Base-by-base conservation (phyloP, 2,797 vertebrate species). In the Ptychadena robeensis region DNA sequence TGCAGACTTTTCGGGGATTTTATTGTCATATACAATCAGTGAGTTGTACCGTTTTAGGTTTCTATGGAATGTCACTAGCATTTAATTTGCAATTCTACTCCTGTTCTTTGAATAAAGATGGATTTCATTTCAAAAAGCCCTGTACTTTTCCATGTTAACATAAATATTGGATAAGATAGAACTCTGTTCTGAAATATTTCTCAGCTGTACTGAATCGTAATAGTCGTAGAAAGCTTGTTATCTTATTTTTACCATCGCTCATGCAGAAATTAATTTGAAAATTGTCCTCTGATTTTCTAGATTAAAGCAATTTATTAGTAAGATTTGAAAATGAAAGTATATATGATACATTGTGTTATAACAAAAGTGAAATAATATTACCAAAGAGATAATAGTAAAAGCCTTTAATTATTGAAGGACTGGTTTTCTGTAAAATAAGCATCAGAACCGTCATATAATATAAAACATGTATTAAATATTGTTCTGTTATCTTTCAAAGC, bases 71-170 rank as follows among this genome's bases (percentile, higher is more conserved):
- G 75, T 75, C 70, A 75, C 48, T 80, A 35, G 48, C 34, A 38
- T 57, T 85, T 80, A 65, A 85, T 81, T 81, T 85, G 64, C 83
- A 85, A 76, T 81, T 85, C 78, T 71, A 35, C 72, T 76, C 66
- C 53, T 70, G 65, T 64, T 85, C 48, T 67, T 75, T 73, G 66
- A 81, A 85, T 80, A 76, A 85, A 85, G 72, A 80, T 85, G 78
- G 78, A 80, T 80, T 85, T 81, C 57, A 84, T 80, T 80, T 61
- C 35, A 84, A 69, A 73, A 72, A 74, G 73, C 37, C 78, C 66
- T 69, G 64, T 80, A 44, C 57, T 53, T 78, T 69, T 77, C 74
- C 40, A 12, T 63, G 38, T 70, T 70, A 63, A 27, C 72, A 85
- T 80, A 74, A 85, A 75, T 70, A 85, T 31, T 74, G 59, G 37